Percentiles rank a stretch among this genome's conserved stretches.
Evolutionary conservation across 1,140 invertebrate genomes (phyloP).

Genomic region (Papilio aristodemus): DNA sequence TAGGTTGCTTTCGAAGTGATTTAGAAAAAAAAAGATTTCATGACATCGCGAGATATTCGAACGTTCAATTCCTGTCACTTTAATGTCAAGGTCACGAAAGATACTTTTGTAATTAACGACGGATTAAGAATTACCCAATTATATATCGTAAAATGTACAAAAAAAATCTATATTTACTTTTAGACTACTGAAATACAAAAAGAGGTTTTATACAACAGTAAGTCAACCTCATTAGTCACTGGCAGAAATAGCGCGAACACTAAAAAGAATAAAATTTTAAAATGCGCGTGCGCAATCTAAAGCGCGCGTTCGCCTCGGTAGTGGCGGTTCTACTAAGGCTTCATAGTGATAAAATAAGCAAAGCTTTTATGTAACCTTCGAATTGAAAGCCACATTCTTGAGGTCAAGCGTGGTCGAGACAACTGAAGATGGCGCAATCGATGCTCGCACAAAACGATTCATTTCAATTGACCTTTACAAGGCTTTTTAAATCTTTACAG

Average conservation of each 20-base stretch:
- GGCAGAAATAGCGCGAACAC: slow-evolving; percentile 36
- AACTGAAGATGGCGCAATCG: slow-evolving; percentile 65
- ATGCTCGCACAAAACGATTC: slow-evolving; percentile 45
- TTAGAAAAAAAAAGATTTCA: slow-evolving; percentile 25
- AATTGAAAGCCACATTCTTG: slow-evolving; percentile 74
- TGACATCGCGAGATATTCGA: slow-evolving; percentile 44
- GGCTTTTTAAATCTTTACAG: slow-evolving; percentile 41
- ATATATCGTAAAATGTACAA: slow-evolving; percentile 30
- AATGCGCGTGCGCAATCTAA: slow-evolving; percentile 47
- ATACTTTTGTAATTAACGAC: slow-evolving; percentile 29
- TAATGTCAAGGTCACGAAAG: slow-evolving; percentile 48
- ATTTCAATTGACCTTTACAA: slow-evolving; percentile 60
- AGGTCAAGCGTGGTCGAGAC: slow-evolving; percentile 64
- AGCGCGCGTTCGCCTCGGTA: slow-evolving; percentile 59
- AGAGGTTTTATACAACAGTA: slow-evolving; percentile 26
- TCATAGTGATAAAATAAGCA: slow-evolving; percentile 63
- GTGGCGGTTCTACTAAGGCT: slow-evolving; percentile 64
- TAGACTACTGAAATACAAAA: neutral
- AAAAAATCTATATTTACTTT: slow-evolving; percentile 7
- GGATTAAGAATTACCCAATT: slow-evolving; percentile 25
- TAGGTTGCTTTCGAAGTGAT: neutral
- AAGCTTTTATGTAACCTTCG: slow-evolving; percentile 77
- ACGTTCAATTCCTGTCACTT: slow-evolving; percentile 43
- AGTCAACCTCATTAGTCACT: slow-evolving; percentile 60
- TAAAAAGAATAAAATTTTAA: slow-evolving; percentile 43